Evolutionary conservation across 2,888 invertebrate species (phyloP).

Genomic region (Phengaris alcon): DNA sequence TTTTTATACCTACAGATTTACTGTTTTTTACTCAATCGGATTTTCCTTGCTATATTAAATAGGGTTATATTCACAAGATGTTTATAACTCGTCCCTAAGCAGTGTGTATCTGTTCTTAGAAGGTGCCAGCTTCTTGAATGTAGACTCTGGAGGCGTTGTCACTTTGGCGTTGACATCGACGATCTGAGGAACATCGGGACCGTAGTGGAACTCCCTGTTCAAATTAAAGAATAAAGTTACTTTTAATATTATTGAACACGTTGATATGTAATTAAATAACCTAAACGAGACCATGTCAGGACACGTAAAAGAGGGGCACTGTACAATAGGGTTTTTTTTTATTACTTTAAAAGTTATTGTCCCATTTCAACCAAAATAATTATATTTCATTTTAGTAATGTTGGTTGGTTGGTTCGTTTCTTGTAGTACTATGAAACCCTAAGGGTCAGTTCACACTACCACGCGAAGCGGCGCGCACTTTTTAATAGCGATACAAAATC

Average conservation of each 20-base stretch:
- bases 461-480: too few species aligned
- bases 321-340: too few species aligned
- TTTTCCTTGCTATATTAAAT: constrained; percentile 6
- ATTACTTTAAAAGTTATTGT: too few species aligned
- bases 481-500: too few species aligned
- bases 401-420: too few species aligned
- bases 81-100: constrained; percentile 94
- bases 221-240: neutral
- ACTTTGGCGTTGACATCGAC: constrained; percentile 76
- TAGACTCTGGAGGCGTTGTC: constrained; percentile 95
- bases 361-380: too few species aligned
- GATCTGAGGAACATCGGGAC: constrained; percentile 85
- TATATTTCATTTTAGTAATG: too few species aligned
- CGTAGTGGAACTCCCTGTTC: constrained; percentile 96
- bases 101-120: constrained; percentile 97
- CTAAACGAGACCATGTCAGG: too few species aligned
- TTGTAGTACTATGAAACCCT: too few species aligned
- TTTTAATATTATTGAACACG: neutral
- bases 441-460: too few species aligned
- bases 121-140: constrained; percentile 97
- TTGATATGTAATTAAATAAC: too few species aligned
- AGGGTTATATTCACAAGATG: constrained; percentile 17
- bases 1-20: neutral
- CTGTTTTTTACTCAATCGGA: constrained; percentile 17
- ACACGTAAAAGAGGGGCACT: too few species aligned